phyloP scores from a whole-genome alignment of 1,140 invertebrate genomes.

The Hirudo medicinalis region DNA sequence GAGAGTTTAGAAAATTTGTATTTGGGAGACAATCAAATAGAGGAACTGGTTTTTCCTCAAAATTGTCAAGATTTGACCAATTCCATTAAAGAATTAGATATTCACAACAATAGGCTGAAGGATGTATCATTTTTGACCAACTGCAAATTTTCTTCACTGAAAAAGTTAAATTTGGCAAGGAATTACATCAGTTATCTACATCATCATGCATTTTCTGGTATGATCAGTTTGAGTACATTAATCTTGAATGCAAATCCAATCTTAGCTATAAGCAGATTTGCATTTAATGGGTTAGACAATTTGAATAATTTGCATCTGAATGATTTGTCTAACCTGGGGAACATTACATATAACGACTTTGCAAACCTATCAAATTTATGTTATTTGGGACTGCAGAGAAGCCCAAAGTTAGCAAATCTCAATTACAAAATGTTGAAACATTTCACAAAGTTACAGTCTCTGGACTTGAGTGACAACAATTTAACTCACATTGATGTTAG shows the following conservation, averaged over 20 bases:
- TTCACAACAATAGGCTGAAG: no score
- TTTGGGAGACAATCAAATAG: no score
- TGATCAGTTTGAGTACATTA: neutral
- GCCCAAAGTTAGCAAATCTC: neutral
- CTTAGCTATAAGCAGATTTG: neutral
- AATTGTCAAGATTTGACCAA: no score
- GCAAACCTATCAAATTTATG: neutral
- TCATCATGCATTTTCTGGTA: no score
- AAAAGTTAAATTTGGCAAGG: no score
- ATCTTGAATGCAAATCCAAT: slow-evolving; percentile 6
- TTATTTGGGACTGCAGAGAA: neutral
- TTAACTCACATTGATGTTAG: neutral
- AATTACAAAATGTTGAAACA: neutral
- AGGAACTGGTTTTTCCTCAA: no score
- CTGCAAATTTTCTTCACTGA: no score
- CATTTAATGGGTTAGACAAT: neutral
- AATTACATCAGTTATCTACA: no score
- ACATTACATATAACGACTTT: neutral
- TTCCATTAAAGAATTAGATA: no score
- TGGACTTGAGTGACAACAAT: slow-evolving; percentile 15
- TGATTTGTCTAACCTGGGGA: neutral
- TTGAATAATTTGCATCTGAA: neutral
- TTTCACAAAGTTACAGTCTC: neutral
- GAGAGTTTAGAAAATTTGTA: no score
- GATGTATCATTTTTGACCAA: no score